Conservation (phyloP, 2,797 vertebrate genomes). For the Acanthurus tractus region DNA sequence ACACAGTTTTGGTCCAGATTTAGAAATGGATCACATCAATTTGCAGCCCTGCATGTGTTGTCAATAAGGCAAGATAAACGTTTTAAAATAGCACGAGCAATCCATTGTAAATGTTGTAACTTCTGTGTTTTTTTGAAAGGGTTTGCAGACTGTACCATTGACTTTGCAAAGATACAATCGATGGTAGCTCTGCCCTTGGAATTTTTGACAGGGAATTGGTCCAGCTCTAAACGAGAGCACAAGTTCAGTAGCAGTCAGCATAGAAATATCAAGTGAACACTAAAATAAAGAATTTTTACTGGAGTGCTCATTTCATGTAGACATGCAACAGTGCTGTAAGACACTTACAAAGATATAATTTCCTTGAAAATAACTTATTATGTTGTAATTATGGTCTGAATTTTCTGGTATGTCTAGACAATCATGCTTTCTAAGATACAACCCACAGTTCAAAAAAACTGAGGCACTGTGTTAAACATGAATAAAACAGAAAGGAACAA, state of each 20-base stretch:
- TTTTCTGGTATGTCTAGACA: background rate
- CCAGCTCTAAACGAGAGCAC: constrained; percentile 44
- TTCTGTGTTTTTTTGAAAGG: constrained; percentile 30
- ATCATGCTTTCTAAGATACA: no score
- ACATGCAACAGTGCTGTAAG: background rate
- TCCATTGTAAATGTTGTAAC: constrained; percentile 30
- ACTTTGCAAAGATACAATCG: constrained; percentile 37
- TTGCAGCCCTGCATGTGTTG: constrained; percentile 50
- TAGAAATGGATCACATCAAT: constrained; percentile 63
- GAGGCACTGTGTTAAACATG: no score
- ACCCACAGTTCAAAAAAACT: no score
- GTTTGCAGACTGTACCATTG: constrained; percentile 25
- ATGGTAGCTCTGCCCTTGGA: constrained; percentile 47
- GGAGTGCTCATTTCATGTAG: background rate
- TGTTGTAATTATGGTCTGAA: background rate
- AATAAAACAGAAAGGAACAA: no score
- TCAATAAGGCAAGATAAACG: constrained; percentile 53
- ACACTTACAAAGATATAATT: background rate
- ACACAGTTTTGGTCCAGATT: constrained; percentile 64
- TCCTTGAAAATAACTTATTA: background rate
- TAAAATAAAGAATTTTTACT: constrained; percentile 7
- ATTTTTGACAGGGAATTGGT: constrained; percentile 43
- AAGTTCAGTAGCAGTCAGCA: constrained; percentile 40
- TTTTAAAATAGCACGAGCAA: constrained; percentile 43
- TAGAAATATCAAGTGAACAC: constrained; percentile 27